Evolutionary conservation across 2,113 vertebrate genomes (phyloP), one percentile per base, ranked within the genome.

Genomic region (Uropsilus gracilis): DNA sequence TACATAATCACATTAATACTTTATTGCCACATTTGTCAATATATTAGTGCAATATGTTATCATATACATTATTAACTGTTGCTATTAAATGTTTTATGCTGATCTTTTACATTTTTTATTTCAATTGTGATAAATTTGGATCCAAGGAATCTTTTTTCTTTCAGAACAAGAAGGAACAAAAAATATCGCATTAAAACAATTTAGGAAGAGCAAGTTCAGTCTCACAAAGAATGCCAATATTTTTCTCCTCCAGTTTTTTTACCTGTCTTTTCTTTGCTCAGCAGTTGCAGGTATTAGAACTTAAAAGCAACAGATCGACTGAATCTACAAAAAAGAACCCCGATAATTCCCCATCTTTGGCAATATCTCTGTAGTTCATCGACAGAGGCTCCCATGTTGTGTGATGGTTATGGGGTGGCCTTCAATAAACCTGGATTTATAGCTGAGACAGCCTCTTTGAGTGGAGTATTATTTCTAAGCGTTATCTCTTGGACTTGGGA

Each of bases 21-120:
- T 98, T 98, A 98, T 98, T 98, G 80, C 91, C 97, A 95, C 97
- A 98, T 98, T 98, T 98, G 97, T 98, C 98, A 98, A 98, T 98
- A 98, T 98, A 98, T 98, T 98, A 98, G 95, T 95, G 80, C 93
- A 95, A 97, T 98, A 98, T 98, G 97, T 98, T 98, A 98, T 98
- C 97, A 94, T 95, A 98, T 98, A 97, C 97, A 98, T 98, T 98
- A 98, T 98, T 98, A 98, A 98, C 91, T 97, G 87, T 96, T 97
- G 69, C 91, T 97, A 78, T 86, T 98, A 98, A 98, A 98, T 98
- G 92, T 98, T 98, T 98, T 96, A 98, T 98, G 86, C 88, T 96
- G 73, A 91, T 97, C 97, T 97, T 91, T 97, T 98, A 90, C 89
- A 82, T 98, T 97, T 98, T 98, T 97, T 97, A 96, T 97, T 97